phyloP scores from a whole-genome alignment of 2,113 vertebrate species.

The Sialia sialis region DNA sequence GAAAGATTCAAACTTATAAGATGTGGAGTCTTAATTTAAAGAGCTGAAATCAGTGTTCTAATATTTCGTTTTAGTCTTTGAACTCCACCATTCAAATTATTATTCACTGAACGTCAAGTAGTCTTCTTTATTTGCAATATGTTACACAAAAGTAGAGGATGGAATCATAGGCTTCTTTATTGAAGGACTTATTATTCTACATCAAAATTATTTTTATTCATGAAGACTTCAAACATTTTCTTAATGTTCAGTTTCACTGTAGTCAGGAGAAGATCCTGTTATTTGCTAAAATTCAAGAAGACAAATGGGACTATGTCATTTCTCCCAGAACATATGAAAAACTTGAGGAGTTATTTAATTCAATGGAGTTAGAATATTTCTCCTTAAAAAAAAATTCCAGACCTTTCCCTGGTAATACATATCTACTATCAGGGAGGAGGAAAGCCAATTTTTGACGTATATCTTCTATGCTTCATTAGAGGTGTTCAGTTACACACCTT shows the following conservation, averaged over 20 bases:
- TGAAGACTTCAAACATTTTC: not conserved
- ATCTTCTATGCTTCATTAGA: not conserved
- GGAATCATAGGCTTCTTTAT: not conserved
- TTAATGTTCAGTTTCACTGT: not conserved
- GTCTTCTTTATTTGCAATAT: not conserved
- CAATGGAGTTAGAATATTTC: not conserved
- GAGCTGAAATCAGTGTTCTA: not conserved
- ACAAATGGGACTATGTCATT: not conserved
- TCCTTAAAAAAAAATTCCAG: not conserved
- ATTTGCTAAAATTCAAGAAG: not conserved
- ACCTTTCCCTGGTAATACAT: not conserved
- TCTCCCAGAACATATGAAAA: not conserved
- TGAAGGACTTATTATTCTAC: not conserved
- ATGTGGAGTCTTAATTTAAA: not conserved
- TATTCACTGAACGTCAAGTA: not conserved
- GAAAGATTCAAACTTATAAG: not conserved
- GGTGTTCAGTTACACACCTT: not conserved
- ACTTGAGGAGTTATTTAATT: not conserved
- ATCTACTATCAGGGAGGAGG: not conserved
- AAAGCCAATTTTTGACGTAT: not conserved
- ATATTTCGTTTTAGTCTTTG: slow-evolving; percentile 12
- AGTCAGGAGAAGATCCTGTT: not conserved
- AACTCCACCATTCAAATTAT: not conserved
- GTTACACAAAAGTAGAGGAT: not conserved
- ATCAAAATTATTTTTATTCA: slow-evolving; percentile 34